Base-by-base conservation (phyloP, 2,888 invertebrate genomes). In the Meganola albula region DNA sequence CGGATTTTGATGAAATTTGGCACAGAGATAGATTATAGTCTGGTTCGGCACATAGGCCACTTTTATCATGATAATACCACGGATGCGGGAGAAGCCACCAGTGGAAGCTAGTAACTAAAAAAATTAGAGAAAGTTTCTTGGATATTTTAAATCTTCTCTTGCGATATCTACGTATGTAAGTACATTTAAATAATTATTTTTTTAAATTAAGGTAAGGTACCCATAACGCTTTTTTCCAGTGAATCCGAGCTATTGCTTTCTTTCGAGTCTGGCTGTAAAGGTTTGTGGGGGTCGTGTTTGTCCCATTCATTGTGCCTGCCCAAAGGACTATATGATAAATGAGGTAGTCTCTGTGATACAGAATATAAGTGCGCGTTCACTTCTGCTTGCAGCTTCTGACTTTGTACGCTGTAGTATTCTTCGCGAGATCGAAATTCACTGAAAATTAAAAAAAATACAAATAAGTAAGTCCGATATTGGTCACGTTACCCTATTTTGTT, bases 291-390 rank as follows among this genome's bases (percentile, higher is more conserved):
- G 22, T 85, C 85, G 63, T 84, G 84, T 50, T 85, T 86, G 35
- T 86, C 86, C 86, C 87, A 86, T 27, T 87, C 87, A 48, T 68
- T 78, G 52, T 86, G 86, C 0, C 86, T 67, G 2, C 85, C 85
- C 5, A 86, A 34, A 0, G 87, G 86, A 48, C 86, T 86, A 43
- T 84, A 86, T 0, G 86, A 80, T 2, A 87, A 58, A 41, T 88
- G 85, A 0, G 89, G 88, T 22, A 90, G 64, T 12, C 90, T 70
- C 58, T 90, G 90, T 0, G 89, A 89, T 6, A 90, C 89, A 0
- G 89, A 89, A 52, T 90, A 90, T 10, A 90, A 51, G 42, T 87
- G 86, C 0, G 87, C 86, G 27, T 83, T 86, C 27, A 87, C 87
- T 39, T 87, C 87, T 0, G 84, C 85, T 43, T 87, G 87, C 1